Evolutionary conservation across 2,797 vertebrate species (phyloP).

Genomic region (Gobio occitaniae): DNA sequence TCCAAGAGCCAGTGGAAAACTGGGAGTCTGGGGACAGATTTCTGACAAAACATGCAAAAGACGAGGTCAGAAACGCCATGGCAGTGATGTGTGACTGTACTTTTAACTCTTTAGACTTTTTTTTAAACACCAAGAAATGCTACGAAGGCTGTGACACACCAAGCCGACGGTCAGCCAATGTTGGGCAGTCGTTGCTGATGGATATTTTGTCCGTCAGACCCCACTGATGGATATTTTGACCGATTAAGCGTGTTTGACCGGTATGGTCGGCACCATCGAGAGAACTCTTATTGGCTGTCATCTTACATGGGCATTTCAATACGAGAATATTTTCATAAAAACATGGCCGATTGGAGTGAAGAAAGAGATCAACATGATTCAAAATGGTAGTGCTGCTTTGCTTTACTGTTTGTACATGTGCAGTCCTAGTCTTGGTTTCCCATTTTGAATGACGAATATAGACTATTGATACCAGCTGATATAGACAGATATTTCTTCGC

Average conservation of each 20-base stretch:
- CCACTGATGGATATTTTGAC: neutral
- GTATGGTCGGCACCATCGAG: neutral
- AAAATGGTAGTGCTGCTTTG: neutral
- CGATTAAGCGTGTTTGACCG: neutral
- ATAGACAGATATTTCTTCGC: neutral
- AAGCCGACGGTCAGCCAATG: neutral
- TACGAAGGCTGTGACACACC: neutral
- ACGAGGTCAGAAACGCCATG: neutral
- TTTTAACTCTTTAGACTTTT: neutral
- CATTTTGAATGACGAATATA: neutral
- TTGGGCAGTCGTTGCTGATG: neutral
- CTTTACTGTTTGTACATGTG: neutral
- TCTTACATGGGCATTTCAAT: neutral
- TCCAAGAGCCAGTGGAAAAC: conserved; percentile 83
- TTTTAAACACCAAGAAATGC: neutral
- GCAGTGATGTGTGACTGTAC: neutral
- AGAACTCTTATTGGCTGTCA: neutral
- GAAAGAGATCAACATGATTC: neutral
- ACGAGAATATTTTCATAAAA: neutral
- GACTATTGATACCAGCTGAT: neutral
- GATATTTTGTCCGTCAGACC: neutral
- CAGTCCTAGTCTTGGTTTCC: neutral
- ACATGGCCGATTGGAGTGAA: neutral
- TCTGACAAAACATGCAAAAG: conserved; percentile 66
- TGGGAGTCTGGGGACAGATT: conserved; percentile 78